Evolutionary conservation across 1,140 invertebrate species (phyloP).

Genomic region (Calephelis virginiensis): DNA sequence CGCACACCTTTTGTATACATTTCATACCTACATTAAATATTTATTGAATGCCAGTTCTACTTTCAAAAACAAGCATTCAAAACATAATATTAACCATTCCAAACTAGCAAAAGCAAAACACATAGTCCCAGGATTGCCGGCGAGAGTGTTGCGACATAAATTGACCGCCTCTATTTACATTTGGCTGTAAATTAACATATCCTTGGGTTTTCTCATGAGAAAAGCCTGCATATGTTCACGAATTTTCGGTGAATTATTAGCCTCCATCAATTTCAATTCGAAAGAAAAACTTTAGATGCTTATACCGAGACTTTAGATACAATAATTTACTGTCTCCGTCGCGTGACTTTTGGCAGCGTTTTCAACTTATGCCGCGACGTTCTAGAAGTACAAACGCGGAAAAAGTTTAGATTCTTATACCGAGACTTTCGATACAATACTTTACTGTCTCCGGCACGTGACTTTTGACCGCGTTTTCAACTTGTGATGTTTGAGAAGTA

Average conservation of each 20-base stretch:
- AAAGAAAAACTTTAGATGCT: conserved; percentile 8
- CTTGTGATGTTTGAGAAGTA: too few relatives aligned
- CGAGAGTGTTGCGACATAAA: conserved; percentile 52
- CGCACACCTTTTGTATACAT: too few relatives aligned
- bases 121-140: conserved; percentile 23
- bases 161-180: conserved; percentile 62
- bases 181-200: conserved; percentile 62
- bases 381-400: too few relatives aligned
- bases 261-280: conserved; percentile 14
- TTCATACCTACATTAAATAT: too few relatives aligned
- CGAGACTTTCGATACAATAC: background rate
- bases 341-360: background rate
- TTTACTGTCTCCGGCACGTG: background rate
- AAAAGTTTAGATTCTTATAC: too few relatives aligned
- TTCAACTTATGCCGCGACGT: too few relatives aligned
- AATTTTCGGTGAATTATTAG: conserved; percentile 25
- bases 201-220: conserved; percentile 55
- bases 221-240: conserved; percentile 48
- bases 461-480: too few relatives aligned
- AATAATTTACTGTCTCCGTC: background rate
- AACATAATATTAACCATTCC: background rate
- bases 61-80: background rate
- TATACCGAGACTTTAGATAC: background rate
- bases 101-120: conserved; percentile 13
- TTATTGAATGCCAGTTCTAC: background rate